Base-by-base conservation (phyloP, 2,113 vertebrate genomes). In the Callipepla californica region DNA sequence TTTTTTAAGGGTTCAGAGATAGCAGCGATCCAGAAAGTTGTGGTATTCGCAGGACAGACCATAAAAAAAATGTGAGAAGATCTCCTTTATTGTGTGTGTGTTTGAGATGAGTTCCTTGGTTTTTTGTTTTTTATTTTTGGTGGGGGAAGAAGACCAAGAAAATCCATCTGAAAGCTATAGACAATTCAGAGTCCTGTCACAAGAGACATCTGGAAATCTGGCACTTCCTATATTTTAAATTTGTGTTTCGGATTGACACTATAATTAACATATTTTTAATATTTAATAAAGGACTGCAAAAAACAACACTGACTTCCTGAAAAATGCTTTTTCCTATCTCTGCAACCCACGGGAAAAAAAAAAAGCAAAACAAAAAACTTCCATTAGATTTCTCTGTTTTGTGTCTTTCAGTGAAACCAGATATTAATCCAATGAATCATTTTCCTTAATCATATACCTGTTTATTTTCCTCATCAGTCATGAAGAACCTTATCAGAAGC, bases 401-500 rank as follows among this genome's bases (percentile, higher is more conserved):
- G 21, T 66, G 74, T 84, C 77, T 92, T 85, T 86, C 53, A 45
- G 90, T 55, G 42, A 77, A 90, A 86, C 77, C 47, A 55, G 30
- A 85, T 77, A 38, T 69, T 69, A 91, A 83, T 47, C 48, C 38
- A 69, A 69, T 65, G 21, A 83, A 42, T 53, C 23, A 53, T 86
- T 77, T 76, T 42, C 25, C 21, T 74, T 87, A 62, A 36, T 80
- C n/a, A 13, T 84, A 22, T 17, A 40, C 21, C 44, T 80, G 26
- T 90, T 88, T 78, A 34, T 83, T 84, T 85, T 47, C 34, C 59
- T 72, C 63, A 42, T 67, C 25, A 50, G 42, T 18, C 55, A 73
- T 40, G 17, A 70, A n/a, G 36, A 80, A 44, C 40, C 50, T 90
- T n/a, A 42, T 26, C 45, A 86, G 62, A 85, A 66, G 36, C 13